Conservation (phyloP, 2,888 invertebrate genomes). For the Alentia gelatinosa region DNA sequence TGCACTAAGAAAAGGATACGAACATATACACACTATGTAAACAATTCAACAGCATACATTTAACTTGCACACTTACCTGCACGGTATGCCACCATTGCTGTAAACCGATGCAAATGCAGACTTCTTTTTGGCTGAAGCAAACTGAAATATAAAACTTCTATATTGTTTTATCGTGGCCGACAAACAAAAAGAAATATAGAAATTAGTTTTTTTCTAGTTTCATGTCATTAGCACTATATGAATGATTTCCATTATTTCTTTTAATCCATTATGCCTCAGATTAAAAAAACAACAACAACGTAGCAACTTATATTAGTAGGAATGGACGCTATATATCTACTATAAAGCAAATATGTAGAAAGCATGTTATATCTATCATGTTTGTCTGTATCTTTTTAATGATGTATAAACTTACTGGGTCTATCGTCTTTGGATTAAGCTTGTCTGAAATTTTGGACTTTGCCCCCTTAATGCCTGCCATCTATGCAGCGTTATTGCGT, state of each 20-base stretch:
- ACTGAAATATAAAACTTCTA: background rate
- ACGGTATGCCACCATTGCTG: slow-evolving; percentile 78
- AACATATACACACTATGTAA: too few species aligned
- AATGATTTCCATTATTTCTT: background rate
- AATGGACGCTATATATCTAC: background rate
- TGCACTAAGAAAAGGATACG: too few species aligned
- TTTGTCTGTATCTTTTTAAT: too few species aligned
- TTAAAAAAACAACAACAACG: too few species aligned
- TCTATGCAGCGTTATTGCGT: background rate
- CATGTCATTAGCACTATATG: background rate
- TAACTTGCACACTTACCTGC: slow-evolving; percentile 74
- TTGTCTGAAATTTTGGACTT: slow-evolving; percentile 73
- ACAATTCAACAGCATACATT: too few species aligned
- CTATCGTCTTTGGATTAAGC: slow-evolving; percentile 78
- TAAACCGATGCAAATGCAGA: slow-evolving; percentile 79
- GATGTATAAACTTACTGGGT: slow-evolving; percentile 72
- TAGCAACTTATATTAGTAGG: too few species aligned
- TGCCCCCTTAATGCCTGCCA: background rate
- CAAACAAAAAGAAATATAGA: too few species aligned
- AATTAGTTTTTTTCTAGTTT: too few species aligned
- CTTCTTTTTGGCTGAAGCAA: slow-evolving; percentile 58
- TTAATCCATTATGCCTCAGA: too few species aligned
- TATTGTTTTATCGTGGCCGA: too few species aligned
- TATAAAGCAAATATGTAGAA: background rate
- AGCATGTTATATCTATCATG: too few species aligned